Conservation (phyloP, 2,888 invertebrate genomes). For the Agrotis ipsilon region DNA sequence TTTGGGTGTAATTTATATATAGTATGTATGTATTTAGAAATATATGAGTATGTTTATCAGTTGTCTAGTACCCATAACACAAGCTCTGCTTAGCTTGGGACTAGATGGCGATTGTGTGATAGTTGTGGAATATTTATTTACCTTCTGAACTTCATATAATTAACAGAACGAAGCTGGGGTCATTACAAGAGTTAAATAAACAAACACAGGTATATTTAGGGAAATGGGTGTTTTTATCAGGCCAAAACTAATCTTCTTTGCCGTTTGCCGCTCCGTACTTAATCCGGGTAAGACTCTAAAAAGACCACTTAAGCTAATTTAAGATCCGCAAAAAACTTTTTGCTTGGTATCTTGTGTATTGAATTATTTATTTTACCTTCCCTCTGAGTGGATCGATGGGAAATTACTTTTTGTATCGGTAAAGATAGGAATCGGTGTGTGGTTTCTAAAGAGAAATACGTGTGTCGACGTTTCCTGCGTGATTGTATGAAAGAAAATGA, state of each 20-base stretch:
- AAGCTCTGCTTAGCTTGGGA: no score
- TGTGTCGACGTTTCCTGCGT: neutral
- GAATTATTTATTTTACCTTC: constrained; percentile 63
- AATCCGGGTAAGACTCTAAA: constrained; percentile 56
- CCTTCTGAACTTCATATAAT: constrained; percentile 20
- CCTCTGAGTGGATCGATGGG: constrained; percentile 47
- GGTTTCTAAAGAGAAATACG: constrained; percentile 22
- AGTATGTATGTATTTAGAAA: no score
- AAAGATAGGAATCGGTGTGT: constrained; percentile 40
- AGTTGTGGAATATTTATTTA: no score
- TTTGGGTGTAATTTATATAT: no score
- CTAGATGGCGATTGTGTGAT: no score
- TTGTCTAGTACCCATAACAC: no score
- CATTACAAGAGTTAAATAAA: constrained; percentile 42
- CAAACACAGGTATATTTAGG: constrained; percentile 48
- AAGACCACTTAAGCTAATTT: constrained; percentile 66
- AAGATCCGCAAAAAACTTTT: constrained; percentile 56
- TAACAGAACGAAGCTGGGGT: constrained; percentile 19
- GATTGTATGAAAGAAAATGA: neutral
- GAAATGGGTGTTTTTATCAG: constrained; percentile 54
- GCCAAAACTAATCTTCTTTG: constrained; percentile 49
- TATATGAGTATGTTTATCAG: no score
- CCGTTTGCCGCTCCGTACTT: constrained; percentile 48
- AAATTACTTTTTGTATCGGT: constrained; percentile 54
- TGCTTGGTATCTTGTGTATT: constrained; percentile 48